Evolutionary conservation across 2,113 vertebrate species (phyloP).

Genomic region (Tringa solitaria): DNA sequence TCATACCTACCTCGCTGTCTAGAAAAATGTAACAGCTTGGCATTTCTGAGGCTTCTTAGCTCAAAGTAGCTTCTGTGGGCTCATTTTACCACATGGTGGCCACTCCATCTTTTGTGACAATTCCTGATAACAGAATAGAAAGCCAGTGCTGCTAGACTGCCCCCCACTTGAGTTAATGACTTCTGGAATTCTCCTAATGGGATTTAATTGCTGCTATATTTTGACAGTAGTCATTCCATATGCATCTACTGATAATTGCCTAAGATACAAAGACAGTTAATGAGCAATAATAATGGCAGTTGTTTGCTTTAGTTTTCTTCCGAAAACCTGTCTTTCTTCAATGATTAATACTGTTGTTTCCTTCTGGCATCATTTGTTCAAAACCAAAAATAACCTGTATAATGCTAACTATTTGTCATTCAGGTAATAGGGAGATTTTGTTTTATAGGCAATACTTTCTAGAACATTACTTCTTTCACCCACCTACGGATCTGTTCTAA

Average conservation of each 20-base stretch:
- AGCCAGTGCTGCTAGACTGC: neutral
- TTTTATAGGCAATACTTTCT: neutral
- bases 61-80: neutral
- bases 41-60: neutral
- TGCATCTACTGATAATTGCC: neutral
- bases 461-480: constrained; percentile 22
- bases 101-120: neutral
- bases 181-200: neutral
- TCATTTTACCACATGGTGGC: neutral
- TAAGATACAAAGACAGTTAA: neutral
- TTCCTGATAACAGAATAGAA: neutral
- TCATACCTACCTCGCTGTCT: fast-evolving
- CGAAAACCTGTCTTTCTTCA: neutral
- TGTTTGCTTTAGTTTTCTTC: neutral
- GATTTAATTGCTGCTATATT: neutral
- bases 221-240: neutral
- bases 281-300: neutral
- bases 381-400: neutral
- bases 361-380: neutral
- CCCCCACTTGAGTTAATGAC: neutral
- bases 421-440: neutral
- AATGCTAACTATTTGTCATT: neutral
- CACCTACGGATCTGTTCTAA: neutral
- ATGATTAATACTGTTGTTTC: neutral
- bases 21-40: neutral